Percentiles rank a stretch among this genome's conserved stretches.
Conservation (phyloP, 2,888 invertebrate genomes). For the Cyclophora albipunctata region DNA sequence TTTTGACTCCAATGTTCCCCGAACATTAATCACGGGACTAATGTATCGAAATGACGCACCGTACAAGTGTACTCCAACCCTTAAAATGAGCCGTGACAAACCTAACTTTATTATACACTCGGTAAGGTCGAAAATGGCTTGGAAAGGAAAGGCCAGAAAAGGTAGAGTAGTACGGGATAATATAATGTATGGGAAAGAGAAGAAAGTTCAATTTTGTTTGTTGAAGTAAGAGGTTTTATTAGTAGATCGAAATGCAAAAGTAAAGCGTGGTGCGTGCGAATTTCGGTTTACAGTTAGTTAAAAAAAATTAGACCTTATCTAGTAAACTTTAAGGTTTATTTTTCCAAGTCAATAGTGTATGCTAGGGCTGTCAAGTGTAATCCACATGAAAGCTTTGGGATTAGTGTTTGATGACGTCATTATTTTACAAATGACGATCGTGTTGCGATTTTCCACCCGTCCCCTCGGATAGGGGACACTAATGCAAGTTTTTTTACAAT, state of each 20-base stretch:
- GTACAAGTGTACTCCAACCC: conserved; percentile 41
- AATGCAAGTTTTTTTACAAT: conserved; percentile 26
- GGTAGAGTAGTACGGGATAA: neutral
- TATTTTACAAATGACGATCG: conserved; percentile 70
- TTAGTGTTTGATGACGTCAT: conserved; percentile 76
- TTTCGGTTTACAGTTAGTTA: conserved; percentile 4
- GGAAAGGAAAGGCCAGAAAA: no score
- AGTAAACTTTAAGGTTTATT: conserved; percentile 22
- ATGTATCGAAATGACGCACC: conserved; percentile 70
- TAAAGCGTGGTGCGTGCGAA: conserved; percentile 21
- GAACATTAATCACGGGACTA: conserved; percentile 69
- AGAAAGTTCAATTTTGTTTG: conserved; percentile 25
- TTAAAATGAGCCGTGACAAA: conserved; percentile 14
- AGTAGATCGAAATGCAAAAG: conserved; percentile 25
- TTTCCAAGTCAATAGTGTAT: conserved; percentile 1
- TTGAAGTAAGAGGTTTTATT: conserved; percentile 27
- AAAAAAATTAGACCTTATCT: conserved; percentile 6
- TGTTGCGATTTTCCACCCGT: conserved; percentile 58
- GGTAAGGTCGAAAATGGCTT: no score
- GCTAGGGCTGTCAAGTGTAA: conserved; percentile 42
- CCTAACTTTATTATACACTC: no score
- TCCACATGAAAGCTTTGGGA: conserved; percentile 75
- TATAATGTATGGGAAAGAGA: conserved; percentile 1
- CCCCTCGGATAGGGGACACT: conserved; percentile 39
- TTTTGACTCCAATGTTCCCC: conserved; percentile 67